Evolutionary conservation across 1,140 invertebrate genomes (phyloP), one percentile per base, ranked within the genome.

Genomic region (Pseudoatta argentina): DNA sequence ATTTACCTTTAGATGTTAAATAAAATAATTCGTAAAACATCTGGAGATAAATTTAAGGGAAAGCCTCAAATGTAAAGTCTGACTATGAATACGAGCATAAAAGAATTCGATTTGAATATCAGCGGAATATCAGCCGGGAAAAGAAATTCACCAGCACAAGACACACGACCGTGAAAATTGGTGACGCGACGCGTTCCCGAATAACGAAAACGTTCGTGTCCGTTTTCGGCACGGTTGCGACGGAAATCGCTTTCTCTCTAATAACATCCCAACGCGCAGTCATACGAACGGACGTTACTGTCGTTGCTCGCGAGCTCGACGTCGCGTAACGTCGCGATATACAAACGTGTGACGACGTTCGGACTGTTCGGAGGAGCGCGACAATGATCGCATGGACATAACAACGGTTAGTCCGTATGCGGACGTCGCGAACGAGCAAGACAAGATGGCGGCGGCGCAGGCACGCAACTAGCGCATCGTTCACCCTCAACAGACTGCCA

Each of bases 171-270:
- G 85, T 64, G 53, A 76, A 69, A 69, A 73, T 73, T 30, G 27
- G 64, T 53, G 61, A 64, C 59, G 48, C 66, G 61, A 64, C 55
- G 39, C 44, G 7, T 83, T 51, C 69, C 27, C 59, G 14, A 51
- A 51, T 30, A 39, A 63, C 61, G 51, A 77, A 55, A 61, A 53
- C 75, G 75, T 6, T 67, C 71, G 64, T 69, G 73, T 86, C 78
- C 85, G 77, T 89, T 89, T 87, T 89, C 48, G 88, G 63, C 86
- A 53, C 86, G 53, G 81, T 55, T 48, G 30, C 82, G 39, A 86
- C 82, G 78, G 87, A 91, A 91, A 89, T 89, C 81, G 89, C 89
- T 91, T 89, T 91, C 89, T 91, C 89, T 91, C 85, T 30, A 61
- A 39, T 78, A 76, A 86, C 86, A 79, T 90, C 72, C 53, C 59